Evolutionary conservation across 2,888 invertebrate species (phyloP), one percentile per base, ranked within the genome.

Genomic region (Glaucopsyche alexis): DNA sequence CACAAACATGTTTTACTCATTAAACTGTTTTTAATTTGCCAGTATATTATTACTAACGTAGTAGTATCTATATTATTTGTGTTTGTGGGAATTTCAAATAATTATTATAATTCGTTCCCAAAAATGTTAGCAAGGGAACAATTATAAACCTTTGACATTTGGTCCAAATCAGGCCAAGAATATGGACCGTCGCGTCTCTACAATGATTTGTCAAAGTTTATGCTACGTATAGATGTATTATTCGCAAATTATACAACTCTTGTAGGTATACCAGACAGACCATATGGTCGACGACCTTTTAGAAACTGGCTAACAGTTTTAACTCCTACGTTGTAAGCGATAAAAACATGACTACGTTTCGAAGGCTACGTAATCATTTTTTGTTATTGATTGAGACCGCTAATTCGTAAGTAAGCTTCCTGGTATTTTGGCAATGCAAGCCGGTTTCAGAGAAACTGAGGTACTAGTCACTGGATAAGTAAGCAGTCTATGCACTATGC

Each of bases 271-370:
- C 75, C 73, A 77, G 75, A 75, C 76, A 70, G 72, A 72, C 81
- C 81, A 81, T 81, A 81, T 81, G 81, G 81, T 77, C 78, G 80
- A 78, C 77, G 81, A 79, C 81, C 81, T 81, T 81, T 71, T 71
- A 74, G 77, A 76, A 77, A 79, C 76, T 75, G 76, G 76, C 74
- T 78, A 77, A 78, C 76, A 76, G 76, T 76, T 69, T 73, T 29
- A 29, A 78, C 79, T 75, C 80, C 80, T 76, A 81, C 78, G 64
- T 60, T 71, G 73, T 73, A 74, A 74, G 73, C 75, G 71, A 73
- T 75, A 74, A 73, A 75, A 65, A 19, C 72, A 42, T 72, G 72
- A 72, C 66, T 47, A 52, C 19, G 29, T 60, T 29, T 13, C 29
- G 60, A 60, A 60, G 60, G 60, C 60, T 60, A 60, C 60, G 60